Percentiles rank a stretch among this genome's conserved stretches.
Evolutionary conservation across 2,888 invertebrate genomes (phyloP).

Genomic region (Lepetodrilus schrolli): DNA sequence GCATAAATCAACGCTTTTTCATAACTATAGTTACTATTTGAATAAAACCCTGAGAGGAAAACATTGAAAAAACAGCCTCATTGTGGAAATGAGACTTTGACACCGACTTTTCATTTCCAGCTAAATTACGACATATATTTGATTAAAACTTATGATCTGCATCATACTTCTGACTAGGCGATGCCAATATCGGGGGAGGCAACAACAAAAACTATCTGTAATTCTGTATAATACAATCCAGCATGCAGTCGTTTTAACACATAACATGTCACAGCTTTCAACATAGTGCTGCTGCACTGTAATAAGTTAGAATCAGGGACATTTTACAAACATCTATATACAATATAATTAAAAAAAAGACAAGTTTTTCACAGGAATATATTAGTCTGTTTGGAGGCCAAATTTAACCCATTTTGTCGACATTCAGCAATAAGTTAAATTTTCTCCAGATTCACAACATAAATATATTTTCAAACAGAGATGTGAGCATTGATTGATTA

Average conservation of each 20-base stretch:
- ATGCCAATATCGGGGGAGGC: not conserved
- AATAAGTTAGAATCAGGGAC: slow-evolving; percentile 22
- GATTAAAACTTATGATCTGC: slow-evolving; percentile 19
- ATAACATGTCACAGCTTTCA: not conserved
- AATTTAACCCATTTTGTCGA: no score
- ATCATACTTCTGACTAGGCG: slow-evolving; percentile 6
- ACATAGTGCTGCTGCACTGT: not conserved
- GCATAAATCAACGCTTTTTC: slow-evolving; percentile 17
- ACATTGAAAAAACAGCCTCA: not conserved
- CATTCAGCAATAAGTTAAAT: no score
- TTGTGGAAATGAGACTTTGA: not conserved
- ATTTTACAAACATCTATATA: slow-evolving; percentile 11
- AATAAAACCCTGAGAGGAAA: slow-evolving; percentile 6
- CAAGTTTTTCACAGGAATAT: not conserved
- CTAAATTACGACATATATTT: slow-evolving; percentile 24
- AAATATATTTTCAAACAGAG: no score
- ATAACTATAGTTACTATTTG: slow-evolving; percentile 14
- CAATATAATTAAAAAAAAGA: not conserved
- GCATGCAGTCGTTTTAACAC: slow-evolving; percentile 13
- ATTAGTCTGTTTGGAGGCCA: slow-evolving; percentile 3
- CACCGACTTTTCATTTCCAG: not conserved
- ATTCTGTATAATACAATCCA: not conserved
- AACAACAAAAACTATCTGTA: slow-evolving; percentile 6
- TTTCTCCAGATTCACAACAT: no score
- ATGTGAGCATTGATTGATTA: no score